Base-by-base conservation (phyloP, 2,888 invertebrate species). In the Rotaria sp. region DNA sequence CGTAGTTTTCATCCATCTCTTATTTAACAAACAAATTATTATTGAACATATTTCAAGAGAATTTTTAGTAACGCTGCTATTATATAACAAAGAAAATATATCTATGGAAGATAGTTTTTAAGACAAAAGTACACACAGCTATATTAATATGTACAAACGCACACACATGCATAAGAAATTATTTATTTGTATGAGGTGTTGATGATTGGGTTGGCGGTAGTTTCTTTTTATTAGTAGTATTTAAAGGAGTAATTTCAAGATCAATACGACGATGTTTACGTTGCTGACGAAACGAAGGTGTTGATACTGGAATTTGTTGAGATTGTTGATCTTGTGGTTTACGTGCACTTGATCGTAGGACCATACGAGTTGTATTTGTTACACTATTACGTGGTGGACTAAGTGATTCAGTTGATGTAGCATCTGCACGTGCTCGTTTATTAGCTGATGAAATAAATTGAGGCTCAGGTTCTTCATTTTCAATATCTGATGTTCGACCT, bases 361-460 rank as follows among this genome's bases (percentile, higher is more conserved):
- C 10, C 80, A 80, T 80, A 45, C 45, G 80, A n/a, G 13, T 26
- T n/a, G 41, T 4, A 80, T 45, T 80, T 21, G 30, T 35, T 8
- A 21, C 35, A 35, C 67, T 67, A 21, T 18, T 35, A 67, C 67
- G 67, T 45, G 80, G 80, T 45, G 45, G 45, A 80, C 45, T 45
- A 7, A 80, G 80, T 80, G 80, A 80, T 45, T 80, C 80, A n/a
- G 80, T 80, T 45, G 80, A 80, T 80, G 80, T 80, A 2, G 80
- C 80, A 80, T 80, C 45, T 3, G 80, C 80, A 80, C n/a, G 80
- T 41, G 80, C 80, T n/a, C 80, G 80, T 45, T 80, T 80, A 80
- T 80, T 80, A 26, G 15, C 67, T 67, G 67, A 67, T 30, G 30
- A 35, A 21, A 35, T 18, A 5, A 18, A 3, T 35, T 30, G 67